Base-by-base conservation (phyloP, 2,113 vertebrate species). In the Ranitomeya variabilis region DNA sequence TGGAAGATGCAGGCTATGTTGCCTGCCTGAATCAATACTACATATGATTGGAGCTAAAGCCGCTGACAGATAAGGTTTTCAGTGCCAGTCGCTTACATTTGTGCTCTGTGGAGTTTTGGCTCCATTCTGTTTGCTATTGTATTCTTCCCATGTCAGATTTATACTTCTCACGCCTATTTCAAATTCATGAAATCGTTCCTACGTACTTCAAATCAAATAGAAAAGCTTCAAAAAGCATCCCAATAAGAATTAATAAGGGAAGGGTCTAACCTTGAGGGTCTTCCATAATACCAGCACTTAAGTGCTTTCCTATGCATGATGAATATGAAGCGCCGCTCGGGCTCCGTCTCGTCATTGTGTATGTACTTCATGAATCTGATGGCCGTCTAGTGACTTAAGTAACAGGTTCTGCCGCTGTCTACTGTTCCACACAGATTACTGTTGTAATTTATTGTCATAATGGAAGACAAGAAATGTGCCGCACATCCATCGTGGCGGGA, bases 381-480 rank as follows among this genome's bases (percentile, higher is more conserved):
- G 60, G 78, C 23, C 31, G 66, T 59, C 77, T 71, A 74, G 54
- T 87, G 78, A 81, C 86, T 73, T 73, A 73, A 71, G 51, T 66
- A 80, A 80, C 86, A 81, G 60, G 86, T 81, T 73, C 8, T 87
- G 62, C 86, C 67, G 9, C 79, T 87, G 79, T 82, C 62, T 73
- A 73, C 71, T 87, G 79, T 87, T 81, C 79, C 80, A 54, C 80
- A 81, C 76, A 87, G 86, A 87, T 87, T 87, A 80, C 77, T 80
- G 60, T 21, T 71, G 86, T 69, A 80, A 80, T 87, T 87, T 71
- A 87, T 87, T 87, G 86, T 80, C 85, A 86, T 87, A 80, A 87
- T 87, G 77, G 77, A 87, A 52, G 6, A 87, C 77, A 87, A 80
- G 77, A 71, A 80, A 77, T 87, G 64, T 59, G 62, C 76, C 51